Conservation (phyloP, 2,797 vertebrate species). For the Falco biarmicus region DNA sequence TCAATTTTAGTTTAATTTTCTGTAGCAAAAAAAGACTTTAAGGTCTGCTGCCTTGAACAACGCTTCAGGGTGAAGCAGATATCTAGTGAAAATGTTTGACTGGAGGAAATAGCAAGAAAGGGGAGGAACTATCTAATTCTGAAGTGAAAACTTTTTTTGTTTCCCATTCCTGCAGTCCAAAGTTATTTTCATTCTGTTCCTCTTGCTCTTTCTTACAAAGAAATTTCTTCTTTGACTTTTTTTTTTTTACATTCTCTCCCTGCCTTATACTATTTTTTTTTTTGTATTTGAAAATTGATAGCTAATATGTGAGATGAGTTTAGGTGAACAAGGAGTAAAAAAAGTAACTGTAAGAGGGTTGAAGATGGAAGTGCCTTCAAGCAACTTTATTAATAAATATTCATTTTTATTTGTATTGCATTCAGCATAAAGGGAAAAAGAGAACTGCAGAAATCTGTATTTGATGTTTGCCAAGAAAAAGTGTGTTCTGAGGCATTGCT, state of each 20-base stretch:
- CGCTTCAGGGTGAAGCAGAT: conserved; percentile 23
- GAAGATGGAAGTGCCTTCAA: neutral
- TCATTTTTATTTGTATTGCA: neutral
- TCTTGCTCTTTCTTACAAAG: neutral
- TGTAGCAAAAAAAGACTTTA: neutral
- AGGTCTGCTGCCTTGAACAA: neutral
- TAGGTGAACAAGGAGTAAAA: neutral
- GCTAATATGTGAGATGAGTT: neutral
- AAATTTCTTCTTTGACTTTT: neutral
- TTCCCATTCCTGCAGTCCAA: neutral
- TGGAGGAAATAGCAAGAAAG: conserved; percentile 1
- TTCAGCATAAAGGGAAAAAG: neutral
- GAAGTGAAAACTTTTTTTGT: neutral
- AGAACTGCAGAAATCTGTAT: neutral
- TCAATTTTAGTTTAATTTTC: conserved; percentile 11
- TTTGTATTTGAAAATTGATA: neutral
- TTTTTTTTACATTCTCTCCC: neutral
- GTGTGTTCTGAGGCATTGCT: neutral
- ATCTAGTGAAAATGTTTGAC: neutral
- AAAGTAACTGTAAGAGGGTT: neutral
- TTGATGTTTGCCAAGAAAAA: neutral
- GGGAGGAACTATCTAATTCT: neutral
- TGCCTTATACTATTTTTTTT: neutral
- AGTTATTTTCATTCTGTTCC: neutral
- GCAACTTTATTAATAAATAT: neutral